These are phyloP conservation scores for Gymnogyps californianus DNA, from an alignment of 2,113 vertebrate genomes.

Conservation along the genomic window DNA sequence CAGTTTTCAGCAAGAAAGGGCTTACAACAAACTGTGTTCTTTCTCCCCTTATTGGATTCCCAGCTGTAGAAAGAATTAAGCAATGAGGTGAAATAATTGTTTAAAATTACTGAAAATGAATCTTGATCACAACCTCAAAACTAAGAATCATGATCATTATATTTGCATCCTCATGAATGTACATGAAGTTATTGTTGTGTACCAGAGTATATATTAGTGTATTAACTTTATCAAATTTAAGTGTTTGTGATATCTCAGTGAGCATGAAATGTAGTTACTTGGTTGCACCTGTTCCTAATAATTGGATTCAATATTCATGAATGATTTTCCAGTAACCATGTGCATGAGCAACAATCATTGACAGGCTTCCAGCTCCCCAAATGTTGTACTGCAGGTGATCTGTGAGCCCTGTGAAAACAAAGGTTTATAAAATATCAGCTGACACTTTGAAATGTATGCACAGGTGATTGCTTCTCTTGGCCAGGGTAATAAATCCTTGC, in stretches of 20 bases:
- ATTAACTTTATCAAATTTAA: slow-evolving; percentile 52
- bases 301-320: slow-evolving; percentile 44
- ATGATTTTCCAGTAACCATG: neutral
- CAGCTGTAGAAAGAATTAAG: slow-evolving; percentile 21
- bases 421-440: neutral
- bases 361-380: neutral
- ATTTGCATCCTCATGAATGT: slow-evolving; percentile 61
- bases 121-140: slow-evolving; percentile 33
- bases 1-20: neutral
- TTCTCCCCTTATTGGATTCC: neutral
- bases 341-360: neutral
- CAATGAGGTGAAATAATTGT: slow-evolving; percentile 54
- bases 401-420: neutral
- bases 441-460: neutral
- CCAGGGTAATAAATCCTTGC: neutral
- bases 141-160: neutral
- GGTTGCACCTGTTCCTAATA: slow-evolving; percentile 54
- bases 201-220: slow-evolving; percentile 24
- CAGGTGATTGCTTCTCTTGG: neutral
- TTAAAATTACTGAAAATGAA: slow-evolving; percentile 54
- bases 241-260: slow-evolving; percentile 31
- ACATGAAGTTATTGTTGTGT: slow-evolving; percentile 45
- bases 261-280: slow-evolving; percentile 52
- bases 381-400: neutral
- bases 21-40: neutral